Evolutionary conservation across 1,140 invertebrate genomes (phyloP).

Genomic region (Galleria mellonella): DNA sequence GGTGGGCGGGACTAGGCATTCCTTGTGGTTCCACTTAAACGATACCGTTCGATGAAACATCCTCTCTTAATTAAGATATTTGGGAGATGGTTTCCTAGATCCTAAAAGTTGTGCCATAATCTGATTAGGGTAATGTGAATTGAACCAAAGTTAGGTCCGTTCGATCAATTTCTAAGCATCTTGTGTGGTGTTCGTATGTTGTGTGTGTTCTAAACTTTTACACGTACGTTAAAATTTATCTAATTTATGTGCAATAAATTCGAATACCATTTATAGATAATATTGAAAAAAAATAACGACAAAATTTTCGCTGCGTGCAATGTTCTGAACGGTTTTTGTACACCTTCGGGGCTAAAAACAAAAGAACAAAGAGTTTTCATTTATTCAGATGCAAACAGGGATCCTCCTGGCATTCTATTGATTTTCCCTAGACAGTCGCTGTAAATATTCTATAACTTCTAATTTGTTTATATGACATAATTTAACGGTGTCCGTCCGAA

Average conservation of each 20-base stretch:
- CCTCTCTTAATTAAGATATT: constrained; percentile 22
- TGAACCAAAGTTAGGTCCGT: constrained; percentile 9
- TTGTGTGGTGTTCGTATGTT: too few relatives aligned
- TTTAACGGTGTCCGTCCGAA: too few relatives aligned
- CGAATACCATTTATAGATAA: too few relatives aligned
- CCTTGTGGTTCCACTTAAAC: constrained; percentile 8
- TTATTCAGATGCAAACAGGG: constrained; percentile 23
- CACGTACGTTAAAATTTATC: too few relatives aligned
- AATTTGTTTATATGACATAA: constrained; percentile 8
- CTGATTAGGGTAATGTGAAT: constrained; percentile 16
- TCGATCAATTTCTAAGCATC: not conserved
- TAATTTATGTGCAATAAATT: too few relatives aligned
- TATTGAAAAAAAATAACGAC: too few relatives aligned
- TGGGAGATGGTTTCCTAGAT: constrained; percentile 11
- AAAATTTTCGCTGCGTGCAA: not conserved
- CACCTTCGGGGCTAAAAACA: constrained; percentile 7
- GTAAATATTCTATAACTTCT: too few relatives aligned
- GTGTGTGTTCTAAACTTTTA: too few relatives aligned
- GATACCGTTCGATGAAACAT: constrained; percentile 3
- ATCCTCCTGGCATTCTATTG: constrained; percentile 10
- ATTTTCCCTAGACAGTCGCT: not conserved
- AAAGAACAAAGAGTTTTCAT: constrained; percentile 18
- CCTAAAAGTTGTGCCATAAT: constrained; percentile 17
- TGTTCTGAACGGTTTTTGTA: constrained; percentile 6
- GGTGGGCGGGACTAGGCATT: constrained; percentile 5